phyloP scores from a whole-genome alignment of 2,888 invertebrate species.

The Noctua fimbriata region DNA sequence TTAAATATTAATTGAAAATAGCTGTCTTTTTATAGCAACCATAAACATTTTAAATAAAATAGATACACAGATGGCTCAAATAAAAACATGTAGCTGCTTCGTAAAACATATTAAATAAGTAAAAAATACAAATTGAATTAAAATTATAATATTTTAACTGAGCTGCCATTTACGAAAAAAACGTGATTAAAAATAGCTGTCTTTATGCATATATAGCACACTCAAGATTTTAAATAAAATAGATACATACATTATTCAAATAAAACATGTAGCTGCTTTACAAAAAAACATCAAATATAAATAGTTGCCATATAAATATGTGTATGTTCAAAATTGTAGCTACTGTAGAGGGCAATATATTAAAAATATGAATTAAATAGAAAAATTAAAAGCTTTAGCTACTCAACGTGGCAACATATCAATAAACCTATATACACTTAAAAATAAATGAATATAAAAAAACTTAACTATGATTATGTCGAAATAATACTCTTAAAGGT shows the following conservation, averaged over 20 bases:
- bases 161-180: background rate
- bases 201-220: background rate
- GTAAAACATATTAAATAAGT: slow-evolving; percentile 15
- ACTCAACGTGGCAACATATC: slow-evolving; percentile 62
- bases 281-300: slow-evolving; percentile 15
- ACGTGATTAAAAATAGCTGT: background rate
- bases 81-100: slow-evolving; percentile 28
- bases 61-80: slow-evolving; percentile 2
- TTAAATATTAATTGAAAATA: background rate
- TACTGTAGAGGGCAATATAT: slow-evolving; percentile 72
- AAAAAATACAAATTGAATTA: slow-evolving; percentile 1
- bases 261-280: slow-evolving; percentile 24
- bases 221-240: background rate
- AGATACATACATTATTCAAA: slow-evolving; percentile 4
- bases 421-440: slow-evolving; percentile 48
- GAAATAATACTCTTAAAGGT: slow-evolving; percentile 60
- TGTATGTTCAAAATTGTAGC: slow-evolving; percentile 59
- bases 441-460: slow-evolving; percentile 31
- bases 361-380: slow-evolving; percentile 8
- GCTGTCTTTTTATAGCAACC: slow-evolving; percentile 5
- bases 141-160: background rate
- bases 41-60: background rate
- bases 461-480: slow-evolving; percentile 51
- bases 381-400: slow-evolving; percentile 56
- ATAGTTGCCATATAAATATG: slow-evolving; percentile 43